Percentiles rank a stretch among this genome's conserved stretches.
These are phyloP conservation scores for Ophioderma brevispina DNA, from an alignment of 35 echinoderm and acorn worm species.

Conservation along the genomic window DNA sequence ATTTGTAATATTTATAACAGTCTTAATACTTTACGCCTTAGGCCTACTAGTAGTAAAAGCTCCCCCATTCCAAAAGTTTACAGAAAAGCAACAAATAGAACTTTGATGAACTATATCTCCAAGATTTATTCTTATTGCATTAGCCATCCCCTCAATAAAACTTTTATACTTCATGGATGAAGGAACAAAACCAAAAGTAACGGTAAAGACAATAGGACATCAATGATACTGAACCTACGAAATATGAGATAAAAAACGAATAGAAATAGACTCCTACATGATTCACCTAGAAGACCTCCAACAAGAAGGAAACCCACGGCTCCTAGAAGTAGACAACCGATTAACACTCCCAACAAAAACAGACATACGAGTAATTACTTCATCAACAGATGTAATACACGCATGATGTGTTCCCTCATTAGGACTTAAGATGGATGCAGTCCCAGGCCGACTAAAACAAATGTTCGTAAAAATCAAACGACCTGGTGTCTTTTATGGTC, in stretches of 20 bases:
- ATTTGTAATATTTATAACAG: slow-evolving; percentile 55
- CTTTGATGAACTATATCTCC: slow-evolving; percentile 66
- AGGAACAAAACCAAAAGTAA: slow-evolving; percentile 53
- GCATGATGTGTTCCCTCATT: slow-evolving; percentile 71
- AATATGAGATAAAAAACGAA: slow-evolving; percentile 55
- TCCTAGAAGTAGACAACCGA: slow-evolving; percentile 83
- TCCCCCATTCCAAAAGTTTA: slow-evolving; percentile 44
- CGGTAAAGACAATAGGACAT: slow-evolving; percentile 84
- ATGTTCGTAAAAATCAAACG: slow-evolving; percentile 40
- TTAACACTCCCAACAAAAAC: slow-evolving; percentile 43
- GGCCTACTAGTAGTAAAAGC: slow-evolving; percentile 3
- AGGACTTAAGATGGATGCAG: slow-evolving; percentile 87
- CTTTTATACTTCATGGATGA: slow-evolving; percentile 77
- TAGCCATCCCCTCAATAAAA: slow-evolving; percentile 76
- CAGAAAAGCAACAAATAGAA: slow-evolving; percentile 67
- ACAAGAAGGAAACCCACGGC: slow-evolving; percentile 22
- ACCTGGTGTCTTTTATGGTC: slow-evolving; percentile 77
- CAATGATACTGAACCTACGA: slow-evolving; percentile 93
- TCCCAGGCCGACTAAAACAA: slow-evolving; percentile 70
- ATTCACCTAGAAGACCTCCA: slow-evolving; percentile 34
- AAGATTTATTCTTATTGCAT: slow-evolving; percentile 53
- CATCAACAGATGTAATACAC: slow-evolving; percentile 73
- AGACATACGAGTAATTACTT: slow-evolving; percentile 52
- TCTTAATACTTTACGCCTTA: slow-evolving; percentile 68
- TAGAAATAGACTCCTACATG: slow-evolving; percentile 86